Base-by-base conservation (phyloP, 2,797 vertebrate species). In the Rhincodon typus region DNA sequence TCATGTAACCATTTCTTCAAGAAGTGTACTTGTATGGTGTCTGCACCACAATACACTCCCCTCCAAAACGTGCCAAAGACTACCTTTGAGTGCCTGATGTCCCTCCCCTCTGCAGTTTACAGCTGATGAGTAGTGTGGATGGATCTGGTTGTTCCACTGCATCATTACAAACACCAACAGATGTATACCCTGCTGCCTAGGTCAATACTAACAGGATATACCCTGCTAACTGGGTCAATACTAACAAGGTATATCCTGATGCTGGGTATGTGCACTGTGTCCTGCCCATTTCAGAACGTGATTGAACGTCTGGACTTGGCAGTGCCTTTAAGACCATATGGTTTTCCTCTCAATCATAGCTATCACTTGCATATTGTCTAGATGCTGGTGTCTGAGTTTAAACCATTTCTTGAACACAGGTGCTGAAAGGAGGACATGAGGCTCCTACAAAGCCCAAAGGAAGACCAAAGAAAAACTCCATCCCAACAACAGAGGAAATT, bases 381-480 rank as follows among this genome's bases (percentile, higher is more conserved):
- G 82, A 46, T 84, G 38, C 46, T 84, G 82, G 8, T 23, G 0
- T 25, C 42, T 2, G 1, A 13, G 21, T 50, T 69, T 67, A 67
- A 93, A 38, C 90, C n/a, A 69, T 2, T 95, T 95, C 91, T 95
- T 96, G 94, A 95, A 95, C 96, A 2, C 96, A 99, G 99, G 99
- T 99, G 96, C 98, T 99, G 96, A 99, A 99, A 98, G 99, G 99
- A 96, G 99, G 99, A 95, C 99, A 99, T 25, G 99, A 99, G 97
- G 99, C 99, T 86, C 99, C 99, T 25, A 99, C 99, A 0, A 99
- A 99, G 96, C 99, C 99, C 97, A 99, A 99, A 97, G 99, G 99
- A 30, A 98, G 99, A 95, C 99, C 99, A n/a, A 99, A 99, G 98
- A 99, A 99, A 97, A 99, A 99, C 97, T 99, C 99, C 93, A 99